These are phyloP conservation scores for honey bee (Apis mellifera) DNA, from an alignment of 1,140 invertebrate genomes.

Conservation along the genomic window DNA sequence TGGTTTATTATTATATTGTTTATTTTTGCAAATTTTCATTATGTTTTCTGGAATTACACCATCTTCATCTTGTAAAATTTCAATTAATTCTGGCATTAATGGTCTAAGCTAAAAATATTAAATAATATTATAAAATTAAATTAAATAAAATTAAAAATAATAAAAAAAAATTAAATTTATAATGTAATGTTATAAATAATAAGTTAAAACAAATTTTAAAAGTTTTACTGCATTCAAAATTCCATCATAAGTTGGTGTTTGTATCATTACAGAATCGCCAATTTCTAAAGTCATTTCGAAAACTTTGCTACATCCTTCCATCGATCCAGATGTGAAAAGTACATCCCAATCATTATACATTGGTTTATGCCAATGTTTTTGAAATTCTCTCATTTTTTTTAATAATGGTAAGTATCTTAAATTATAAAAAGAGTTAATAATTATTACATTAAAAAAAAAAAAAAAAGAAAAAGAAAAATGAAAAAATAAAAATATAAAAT, in stretches of 20 bases:
- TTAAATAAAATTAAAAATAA: background rate
- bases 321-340: conserved; percentile 86
- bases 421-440: background rate
- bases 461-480: too few species aligned
- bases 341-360: conserved; percentile 83
- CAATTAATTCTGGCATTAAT: conserved; percentile 68
- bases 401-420: conserved; percentile 83
- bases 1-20: conserved; percentile 46
- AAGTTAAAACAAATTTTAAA: background rate
- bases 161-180: too few species aligned
- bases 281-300: conserved; percentile 85
- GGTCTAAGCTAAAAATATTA: conserved; percentile 67
- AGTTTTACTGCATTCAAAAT: conserved; percentile 72
- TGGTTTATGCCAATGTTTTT: conserved; percentile 84
- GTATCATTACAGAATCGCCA: conserved; percentile 86
- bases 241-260: conserved; percentile 86
- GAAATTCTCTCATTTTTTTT: conserved; percentile 84
- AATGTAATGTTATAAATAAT: background rate
- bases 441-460: too few species aligned
- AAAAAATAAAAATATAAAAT: too few species aligned
- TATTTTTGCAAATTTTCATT: conserved; percentile 65
- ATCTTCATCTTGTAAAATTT: conserved; percentile 74
- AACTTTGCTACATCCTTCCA: conserved; percentile 88
- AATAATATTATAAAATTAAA: background rate
- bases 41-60: conserved; percentile 75